phyloP scores from a whole-genome alignment of 2,888 invertebrate species.

The Dicyrtomina minuta region DNA sequence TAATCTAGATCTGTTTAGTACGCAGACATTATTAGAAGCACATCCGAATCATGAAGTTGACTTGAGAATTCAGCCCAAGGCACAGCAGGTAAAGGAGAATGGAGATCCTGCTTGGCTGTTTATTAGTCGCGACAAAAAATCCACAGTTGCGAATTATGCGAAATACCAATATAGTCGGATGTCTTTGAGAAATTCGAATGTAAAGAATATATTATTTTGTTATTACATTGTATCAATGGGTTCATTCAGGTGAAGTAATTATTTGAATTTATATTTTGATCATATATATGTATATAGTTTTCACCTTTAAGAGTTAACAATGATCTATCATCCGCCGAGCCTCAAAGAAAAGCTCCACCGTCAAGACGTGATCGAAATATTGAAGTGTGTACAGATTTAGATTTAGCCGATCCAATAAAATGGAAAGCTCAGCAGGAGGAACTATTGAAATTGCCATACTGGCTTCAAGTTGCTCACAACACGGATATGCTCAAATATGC shows the following conservation, averaged over 20 bases:
- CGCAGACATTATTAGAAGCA: constrained; percentile 94
- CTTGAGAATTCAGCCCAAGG: constrained; percentile 75
- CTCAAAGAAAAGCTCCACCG: too few relatives aligned
- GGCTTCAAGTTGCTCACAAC: constrained; percentile 94
- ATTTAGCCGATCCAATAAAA: constrained; percentile 94
- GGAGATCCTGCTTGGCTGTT: constrained; percentile 91
- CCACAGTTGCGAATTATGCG: constrained; percentile 95
- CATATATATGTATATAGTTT: too few relatives aligned
- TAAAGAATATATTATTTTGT: constrained; percentile 59
- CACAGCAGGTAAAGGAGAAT: constrained; percentile 80
- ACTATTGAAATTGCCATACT: constrained; percentile 93
- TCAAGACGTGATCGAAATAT: constrained; percentile 61
- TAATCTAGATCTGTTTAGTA: constrained; percentile 96
- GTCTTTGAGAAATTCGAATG: constrained; percentile 96
- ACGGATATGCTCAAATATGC: constrained; percentile 98
- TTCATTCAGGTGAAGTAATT: too few relatives aligned
- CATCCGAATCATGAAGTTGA: constrained; percentile 93
- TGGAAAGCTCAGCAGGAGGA: constrained; percentile 93
- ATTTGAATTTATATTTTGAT: too few relatives aligned
- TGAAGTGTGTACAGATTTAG: constrained; percentile 97
- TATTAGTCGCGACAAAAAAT: constrained; percentile 89
- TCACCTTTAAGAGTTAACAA: not conserved
- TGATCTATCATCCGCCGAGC: not conserved
- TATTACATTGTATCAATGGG: too few relatives aligned
- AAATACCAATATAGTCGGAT: constrained; percentile 97